Conservation (phyloP, 2,888 invertebrate species). For the Thalpophila matura region DNA sequence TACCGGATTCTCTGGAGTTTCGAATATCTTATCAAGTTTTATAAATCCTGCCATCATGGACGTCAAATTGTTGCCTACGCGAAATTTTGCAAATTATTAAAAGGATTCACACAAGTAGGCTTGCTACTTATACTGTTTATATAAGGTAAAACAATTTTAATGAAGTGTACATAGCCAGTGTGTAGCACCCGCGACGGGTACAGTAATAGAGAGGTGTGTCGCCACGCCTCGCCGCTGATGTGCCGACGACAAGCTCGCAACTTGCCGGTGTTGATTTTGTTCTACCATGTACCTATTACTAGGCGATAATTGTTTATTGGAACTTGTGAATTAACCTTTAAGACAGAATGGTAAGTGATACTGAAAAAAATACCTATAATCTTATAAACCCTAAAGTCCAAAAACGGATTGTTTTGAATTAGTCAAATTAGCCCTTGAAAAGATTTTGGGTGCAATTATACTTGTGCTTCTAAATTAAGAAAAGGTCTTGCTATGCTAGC, state of each 20-base stretch:
- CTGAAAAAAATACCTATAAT: no score
- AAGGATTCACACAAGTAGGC: slow-evolving; percentile 22
- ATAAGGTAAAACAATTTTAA: slow-evolving; percentile 65
- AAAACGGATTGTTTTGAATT: not conserved
- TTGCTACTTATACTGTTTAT: slow-evolving; percentile 15
- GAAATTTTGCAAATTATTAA: not conserved
- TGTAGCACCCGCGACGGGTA: slow-evolving; percentile 64
- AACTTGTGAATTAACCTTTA: slow-evolving; percentile 12
- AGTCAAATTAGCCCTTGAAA: not conserved
- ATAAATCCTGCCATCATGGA: not conserved
- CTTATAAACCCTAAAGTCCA: not conserved
- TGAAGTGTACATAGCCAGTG: slow-evolving; percentile 63
- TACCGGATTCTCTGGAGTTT: not conserved
- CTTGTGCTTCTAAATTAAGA: no score
- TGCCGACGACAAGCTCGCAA: slow-evolving; percentile 76
- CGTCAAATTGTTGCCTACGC: not conserved
- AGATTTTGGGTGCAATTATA: not conserved
- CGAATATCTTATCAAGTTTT: not conserved
- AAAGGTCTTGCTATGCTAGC: no score
- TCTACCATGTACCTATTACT: slow-evolving; percentile 50
- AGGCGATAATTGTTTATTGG: slow-evolving; percentile 54
- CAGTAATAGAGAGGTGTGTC: slow-evolving; percentile 88
- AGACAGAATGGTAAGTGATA: not conserved
- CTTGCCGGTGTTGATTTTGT: slow-evolving; percentile 68
- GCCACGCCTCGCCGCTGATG: slow-evolving; percentile 82